phyloP scores from a whole-genome alignment of 2,888 invertebrate genomes.

The Tigriopus californicus region DNA sequence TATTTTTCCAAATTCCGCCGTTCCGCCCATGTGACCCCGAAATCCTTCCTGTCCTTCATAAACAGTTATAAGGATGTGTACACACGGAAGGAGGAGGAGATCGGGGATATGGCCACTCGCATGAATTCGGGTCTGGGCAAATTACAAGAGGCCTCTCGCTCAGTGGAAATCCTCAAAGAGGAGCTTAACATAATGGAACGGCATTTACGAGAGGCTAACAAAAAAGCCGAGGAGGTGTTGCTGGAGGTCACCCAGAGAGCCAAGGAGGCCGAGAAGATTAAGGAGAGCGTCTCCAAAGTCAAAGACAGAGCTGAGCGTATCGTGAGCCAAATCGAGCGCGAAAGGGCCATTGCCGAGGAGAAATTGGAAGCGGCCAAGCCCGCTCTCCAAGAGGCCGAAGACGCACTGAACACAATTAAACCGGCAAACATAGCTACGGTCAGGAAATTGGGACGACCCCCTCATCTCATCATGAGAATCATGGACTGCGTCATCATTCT shows the following conservation, averaged over 20 bases:
- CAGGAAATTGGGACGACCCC: conserved; percentile 78
- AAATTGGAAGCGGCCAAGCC: conserved; percentile 90
- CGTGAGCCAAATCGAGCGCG: conserved; percentile 65
- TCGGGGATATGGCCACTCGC: conserved; percentile 69
- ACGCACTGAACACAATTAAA: conserved; percentile 85
- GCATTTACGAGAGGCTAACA: conserved; percentile 75
- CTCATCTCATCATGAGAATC: conserved; percentile 87
- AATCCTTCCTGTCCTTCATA: conserved; percentile 87
- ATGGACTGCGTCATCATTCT: conserved; percentile 90
- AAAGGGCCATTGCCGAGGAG: conserved; percentile 73
- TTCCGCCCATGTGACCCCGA: conserved; percentile 89
- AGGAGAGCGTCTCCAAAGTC: conserved; percentile 84
- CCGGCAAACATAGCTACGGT: conserved; percentile 91
- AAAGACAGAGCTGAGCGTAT: conserved; percentile 82
- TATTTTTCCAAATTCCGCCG: conserved; percentile 75
- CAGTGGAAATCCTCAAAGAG: conserved; percentile 73
- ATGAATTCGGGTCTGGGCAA: conserved; percentile 93
- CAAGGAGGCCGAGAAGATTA: conserved; percentile 83
- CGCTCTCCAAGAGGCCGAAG: conserved; percentile 82
- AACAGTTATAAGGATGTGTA: conserved; percentile 82
- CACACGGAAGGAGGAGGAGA: conserved; percentile 63
- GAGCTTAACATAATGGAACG: conserved; percentile 86
- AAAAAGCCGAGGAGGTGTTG: conserved; percentile 61
- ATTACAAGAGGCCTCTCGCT: conserved; percentile 80
- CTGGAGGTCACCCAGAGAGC: conserved; percentile 81